Evolutionary conservation across 2,113 vertebrate species (phyloP), one percentile per base, ranked within the genome.

Genomic region (Erinaceus europaeus): DNA sequence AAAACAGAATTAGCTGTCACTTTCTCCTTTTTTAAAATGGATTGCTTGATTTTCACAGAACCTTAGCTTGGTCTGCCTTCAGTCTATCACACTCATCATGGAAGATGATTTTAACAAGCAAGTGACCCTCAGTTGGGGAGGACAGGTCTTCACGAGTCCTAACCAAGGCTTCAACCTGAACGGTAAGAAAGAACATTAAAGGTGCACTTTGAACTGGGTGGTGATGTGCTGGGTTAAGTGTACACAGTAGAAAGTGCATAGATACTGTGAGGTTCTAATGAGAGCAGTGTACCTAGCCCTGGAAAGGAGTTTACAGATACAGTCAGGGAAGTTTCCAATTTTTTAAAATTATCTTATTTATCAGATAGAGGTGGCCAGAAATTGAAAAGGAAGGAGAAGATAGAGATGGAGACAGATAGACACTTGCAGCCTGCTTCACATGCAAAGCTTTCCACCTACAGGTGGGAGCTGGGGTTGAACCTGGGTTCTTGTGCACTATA

Each of bases 31-130:
- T 15, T 12, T 67, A 69, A 75, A 69, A 69, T 9, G 48, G 64
- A n/a, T 84, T 15, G 86, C 68, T 89, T 94, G 3, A 86, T 92
- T 93, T 91, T 88, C 65, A 78, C 92, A 98, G 98, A 97, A 97
- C 23, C 96, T 98, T 97, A 98, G 99, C 87, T 97, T 99, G 32
- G 96, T 97, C 82, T 99, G 99, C 94, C 97, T 99, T 93, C 98
- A 99, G 92, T 99, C 99, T n/a, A 78, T 99, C 96, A 98, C 98
- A 29, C 93, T 99, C 83, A 98, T 99, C 93, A 96, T 99, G 96
- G 98, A 99, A 92, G 99, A 99, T 96, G 98, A 99, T 77, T 97
- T 98, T 77, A 98, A 86, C 95, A 98, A 97, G 91, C 99, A 99
- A 97, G 97, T 99, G 89, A 99, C 98, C 46, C 95, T 99, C 57